Evolutionary conservation across 2,797 vertebrate genomes (phyloP).

Genomic region (Mionectes olivaceus): DNA sequence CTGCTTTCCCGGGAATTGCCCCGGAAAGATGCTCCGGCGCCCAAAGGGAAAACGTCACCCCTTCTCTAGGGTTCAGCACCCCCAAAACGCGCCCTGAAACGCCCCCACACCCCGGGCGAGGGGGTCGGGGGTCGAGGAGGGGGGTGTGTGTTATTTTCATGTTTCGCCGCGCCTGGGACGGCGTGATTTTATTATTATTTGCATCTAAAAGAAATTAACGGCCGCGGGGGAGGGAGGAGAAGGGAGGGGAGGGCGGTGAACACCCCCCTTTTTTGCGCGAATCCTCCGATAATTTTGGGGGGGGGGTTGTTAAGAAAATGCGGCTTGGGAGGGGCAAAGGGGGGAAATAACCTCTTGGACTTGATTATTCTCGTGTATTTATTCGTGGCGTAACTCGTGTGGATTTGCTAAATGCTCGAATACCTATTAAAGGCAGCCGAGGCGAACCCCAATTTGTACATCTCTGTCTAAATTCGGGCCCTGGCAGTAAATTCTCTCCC

Average conservation of each 20-base stretch:
- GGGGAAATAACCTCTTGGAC: neutral
- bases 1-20: neutral
- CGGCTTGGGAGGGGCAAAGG: neutral
- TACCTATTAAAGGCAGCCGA: slow-evolving; percentile 11
- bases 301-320: neutral
- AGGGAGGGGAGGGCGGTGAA: neutral
- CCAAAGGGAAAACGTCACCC: neutral
- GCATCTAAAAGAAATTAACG: slow-evolving; percentile 36
- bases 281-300: neutral
- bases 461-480: slow-evolving; percentile 52
- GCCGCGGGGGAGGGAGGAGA: neutral
- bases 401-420: slow-evolving; percentile 4
- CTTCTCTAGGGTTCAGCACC: neutral
- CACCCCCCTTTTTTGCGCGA: neutral
- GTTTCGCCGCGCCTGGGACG: neutral
- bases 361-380: slow-evolving; percentile 46
- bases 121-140: neutral
- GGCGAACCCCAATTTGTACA: neutral
- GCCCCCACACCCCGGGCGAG: too few species aligned
- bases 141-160: neutral
- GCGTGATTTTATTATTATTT: slow-evolving; percentile 53
- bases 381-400: slow-evolving; percentile 33
- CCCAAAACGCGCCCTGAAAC: neutral
- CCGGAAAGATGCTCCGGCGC: neutral
- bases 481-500: neutral